These are phyloP conservation scores for Zygogramma bicolorata DNA, from an alignment of 2,888 invertebrate species.

Conservation along the genomic window DNA sequence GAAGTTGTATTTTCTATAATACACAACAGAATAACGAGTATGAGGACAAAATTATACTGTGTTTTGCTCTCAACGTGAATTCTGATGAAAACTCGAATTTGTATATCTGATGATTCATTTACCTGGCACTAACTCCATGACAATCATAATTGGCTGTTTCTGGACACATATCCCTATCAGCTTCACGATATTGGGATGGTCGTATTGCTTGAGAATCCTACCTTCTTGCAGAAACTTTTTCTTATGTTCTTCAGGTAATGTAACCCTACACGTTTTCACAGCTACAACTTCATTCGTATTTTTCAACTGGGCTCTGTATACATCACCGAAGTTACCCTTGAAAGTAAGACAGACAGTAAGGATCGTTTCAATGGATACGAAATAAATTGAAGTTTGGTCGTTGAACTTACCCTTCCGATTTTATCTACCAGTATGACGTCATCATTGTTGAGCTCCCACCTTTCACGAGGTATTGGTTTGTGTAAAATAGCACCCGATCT, in stretches of 20 bases:
- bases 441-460: constrained; percentile 97
- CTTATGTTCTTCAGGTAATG: constrained; percentile 92
- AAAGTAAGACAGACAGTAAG: constrained; percentile 16
- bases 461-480: constrained; percentile 87
- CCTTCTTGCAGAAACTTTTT: constrained; percentile 96
- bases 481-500: constrained; percentile 91
- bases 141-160: constrained; percentile 98
- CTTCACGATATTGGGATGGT: constrained; percentile 96
- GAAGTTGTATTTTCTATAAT: too few relatives aligned
- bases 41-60: too few relatives aligned
- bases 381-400: neutral
- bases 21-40: too few relatives aligned
- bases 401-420: constrained; percentile 85
- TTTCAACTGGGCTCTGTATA: constrained; percentile 90
- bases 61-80: too few relatives aligned
- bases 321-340: constrained; percentile 98
- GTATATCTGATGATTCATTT: constrained; percentile 43
- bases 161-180: constrained; percentile 98
- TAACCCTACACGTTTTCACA: constrained; percentile 95
- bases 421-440: constrained; percentile 92
- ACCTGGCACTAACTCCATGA: constrained; percentile 97
- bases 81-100: too few relatives aligned
- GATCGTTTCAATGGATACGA: neutral
- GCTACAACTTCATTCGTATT: constrained; percentile 89
- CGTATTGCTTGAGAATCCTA: constrained; percentile 94